Evolutionary conservation across 2,113 vertebrate genomes (phyloP).

Genomic region (Mormoops blainvillei): DNA sequence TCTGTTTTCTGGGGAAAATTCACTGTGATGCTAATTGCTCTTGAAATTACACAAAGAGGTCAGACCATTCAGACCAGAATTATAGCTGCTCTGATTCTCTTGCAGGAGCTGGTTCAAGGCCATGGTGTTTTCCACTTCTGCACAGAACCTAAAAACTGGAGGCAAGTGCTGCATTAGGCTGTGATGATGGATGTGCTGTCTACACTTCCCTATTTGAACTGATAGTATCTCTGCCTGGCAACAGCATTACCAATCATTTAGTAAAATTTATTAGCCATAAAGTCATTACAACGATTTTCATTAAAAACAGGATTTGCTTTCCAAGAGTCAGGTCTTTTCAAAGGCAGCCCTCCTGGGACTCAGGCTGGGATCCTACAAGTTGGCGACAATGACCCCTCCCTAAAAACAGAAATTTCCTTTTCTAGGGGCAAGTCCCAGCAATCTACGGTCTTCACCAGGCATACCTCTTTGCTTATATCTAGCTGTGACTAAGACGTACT

Average conservation of each 20-base stretch:
- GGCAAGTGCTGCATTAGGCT: neutral
- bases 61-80: neutral
- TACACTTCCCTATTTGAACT: neutral
- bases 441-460: neutral
- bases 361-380: neutral
- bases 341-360: neutral
- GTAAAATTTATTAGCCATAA: neutral
- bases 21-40: constrained; percentile 2
- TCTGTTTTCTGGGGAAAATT: constrained; percentile 38
- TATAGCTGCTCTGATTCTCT: neutral
- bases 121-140: neutral
- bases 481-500: no score
- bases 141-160: neutral
- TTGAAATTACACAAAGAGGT: neutral
- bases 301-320: neutral
- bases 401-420: neutral
- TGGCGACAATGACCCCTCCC: no score
- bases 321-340: neutral
- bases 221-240: neutral
- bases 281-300: neutral
- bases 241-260: neutral
- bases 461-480: neutral
- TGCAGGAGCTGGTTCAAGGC: neutral
- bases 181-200: neutral
- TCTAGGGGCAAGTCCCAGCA: neutral